Conservation (phyloP, 2,113 vertebrate genomes). For the Herpailurus yagouaroundi region DNA sequence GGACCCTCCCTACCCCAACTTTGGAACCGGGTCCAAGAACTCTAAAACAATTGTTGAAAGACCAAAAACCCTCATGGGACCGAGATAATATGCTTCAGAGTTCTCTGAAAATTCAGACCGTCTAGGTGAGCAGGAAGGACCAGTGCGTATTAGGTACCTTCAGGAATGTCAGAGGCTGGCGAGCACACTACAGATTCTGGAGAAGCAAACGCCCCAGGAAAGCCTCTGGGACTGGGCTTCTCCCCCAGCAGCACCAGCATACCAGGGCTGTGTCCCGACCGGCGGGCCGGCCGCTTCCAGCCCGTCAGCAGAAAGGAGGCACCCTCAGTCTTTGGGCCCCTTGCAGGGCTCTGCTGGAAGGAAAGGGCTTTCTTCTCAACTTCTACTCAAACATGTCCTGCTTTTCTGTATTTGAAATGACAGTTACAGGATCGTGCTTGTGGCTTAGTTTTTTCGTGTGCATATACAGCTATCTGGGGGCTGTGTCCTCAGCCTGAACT, state of each 20-base stretch:
- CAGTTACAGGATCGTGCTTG: not conserved
- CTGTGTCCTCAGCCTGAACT: not conserved
- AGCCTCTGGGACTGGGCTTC: not conserved
- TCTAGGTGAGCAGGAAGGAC: too few species aligned
- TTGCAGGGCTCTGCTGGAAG: not conserved
- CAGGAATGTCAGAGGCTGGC: not conserved
- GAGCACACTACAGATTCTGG: not conserved
- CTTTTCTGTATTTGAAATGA: not conserved
- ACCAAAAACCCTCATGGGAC: not conserved
- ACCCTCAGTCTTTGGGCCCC: rapidly evolving
- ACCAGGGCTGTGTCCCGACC: not conserved
- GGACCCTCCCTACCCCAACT: not conserved
- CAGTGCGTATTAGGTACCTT: too few species aligned
- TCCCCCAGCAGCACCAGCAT: rapidly evolving
- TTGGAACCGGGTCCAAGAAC: not conserved
- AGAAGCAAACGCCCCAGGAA: not conserved
- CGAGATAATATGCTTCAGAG: too few species aligned
- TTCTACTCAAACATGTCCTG: not conserved
- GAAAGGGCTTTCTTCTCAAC: not conserved
- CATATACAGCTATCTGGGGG: too few species aligned
- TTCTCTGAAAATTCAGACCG: not conserved
- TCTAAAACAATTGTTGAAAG: not conserved
- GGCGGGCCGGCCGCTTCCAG: rapidly evolving
- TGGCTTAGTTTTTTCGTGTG: not conserved
- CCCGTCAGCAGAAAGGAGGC: rapidly evolving